Base-by-base conservation (phyloP, 2,888 invertebrate genomes). In the Rhagonycha fulva region DNA sequence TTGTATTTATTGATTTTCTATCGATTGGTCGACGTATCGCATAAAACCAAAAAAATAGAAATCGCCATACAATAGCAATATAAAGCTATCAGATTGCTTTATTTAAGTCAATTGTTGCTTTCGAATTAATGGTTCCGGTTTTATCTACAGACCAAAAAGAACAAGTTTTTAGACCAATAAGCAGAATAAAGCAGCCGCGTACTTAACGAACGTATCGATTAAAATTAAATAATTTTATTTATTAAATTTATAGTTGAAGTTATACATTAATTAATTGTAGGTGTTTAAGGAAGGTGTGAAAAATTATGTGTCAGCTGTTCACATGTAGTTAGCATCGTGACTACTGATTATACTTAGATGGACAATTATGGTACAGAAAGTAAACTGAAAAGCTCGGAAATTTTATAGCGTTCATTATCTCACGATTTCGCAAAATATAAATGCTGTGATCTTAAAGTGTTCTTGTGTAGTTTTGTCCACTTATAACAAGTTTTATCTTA, bases 1-100 rank as follows among this genome's bases (percentile, higher is more conserved):
- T 75, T 68, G 71, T 47, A 67, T 75, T 77, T 77, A 77, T 77
- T 71, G 77, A 77, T 77, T 72, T 75, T 74, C 68, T 70, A 77
- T 72, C 47, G 47, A 47, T 47, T 74, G 62, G 19, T 63, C 76
- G 71, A 77, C 72, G 72, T 77, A 77, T 77, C 69, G 70, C 69
- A 76, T 69, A 69, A 32, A 32, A 62, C 14, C 14, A 63, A 70
- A 71, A 75, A 71, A 75, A 67, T 71, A 67, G 67, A 67, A 75
- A 70, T 75, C 71, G 71, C 14, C 63, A 66, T 73, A 75, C 75
- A 75, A 75, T 75, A 71, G 75, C 67, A 71, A 71, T 75, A 75
- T 75, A 71, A 72, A 76, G 76, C 72, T 76, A 71, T 75, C 76
- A 68, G 76, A 72, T 76, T 67, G 72, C 72, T 72, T 72, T 76